These are phyloP conservation scores for Trypoxylon attenuatum DNA, from an alignment of 2,888 invertebrate genomes.

Conservation along the genomic window DNA sequence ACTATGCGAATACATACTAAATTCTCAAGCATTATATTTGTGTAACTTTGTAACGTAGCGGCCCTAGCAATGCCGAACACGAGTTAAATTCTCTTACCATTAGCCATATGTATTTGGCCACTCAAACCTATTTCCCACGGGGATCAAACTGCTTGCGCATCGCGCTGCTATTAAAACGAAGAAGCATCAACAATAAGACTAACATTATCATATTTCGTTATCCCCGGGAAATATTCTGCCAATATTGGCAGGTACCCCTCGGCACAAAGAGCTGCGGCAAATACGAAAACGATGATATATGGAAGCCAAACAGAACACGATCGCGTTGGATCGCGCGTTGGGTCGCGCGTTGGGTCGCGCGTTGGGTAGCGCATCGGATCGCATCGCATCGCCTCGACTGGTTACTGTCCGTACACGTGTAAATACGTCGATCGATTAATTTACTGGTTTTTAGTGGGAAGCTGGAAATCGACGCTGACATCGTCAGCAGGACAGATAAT, in stretches of 20 bases:
- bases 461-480: too few relatives aligned
- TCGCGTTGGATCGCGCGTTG: conserved; percentile 3
- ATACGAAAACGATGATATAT: conserved; percentile 51
- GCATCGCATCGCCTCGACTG: background rate
- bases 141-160: too few relatives aligned
- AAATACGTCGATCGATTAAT: conserved; percentile 38
- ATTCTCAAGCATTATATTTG: too few relatives aligned
- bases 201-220: conserved; percentile 33
- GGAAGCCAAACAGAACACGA: conserved; percentile 36
- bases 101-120: too few relatives aligned
- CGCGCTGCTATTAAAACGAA: too few relatives aligned
- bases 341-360: background rate
- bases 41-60: too few relatives aligned
- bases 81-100: too few relatives aligned
- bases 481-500: background rate
- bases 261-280: conserved; percentile 40
- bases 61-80: too few relatives aligned
- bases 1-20: too few relatives aligned
- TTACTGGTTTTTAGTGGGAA: conserved; percentile 16
- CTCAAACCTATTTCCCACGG: too few relatives aligned
- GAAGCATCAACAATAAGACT: too few relatives aligned
- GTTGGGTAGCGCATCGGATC: background rate
- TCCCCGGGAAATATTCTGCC: conserved; percentile 31
- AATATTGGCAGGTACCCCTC: conserved; percentile 31
- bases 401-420: background rate